phyloP scores from a whole-genome alignment of 2,113 vertebrate species.

The Eptesicus fuscus region DNA sequence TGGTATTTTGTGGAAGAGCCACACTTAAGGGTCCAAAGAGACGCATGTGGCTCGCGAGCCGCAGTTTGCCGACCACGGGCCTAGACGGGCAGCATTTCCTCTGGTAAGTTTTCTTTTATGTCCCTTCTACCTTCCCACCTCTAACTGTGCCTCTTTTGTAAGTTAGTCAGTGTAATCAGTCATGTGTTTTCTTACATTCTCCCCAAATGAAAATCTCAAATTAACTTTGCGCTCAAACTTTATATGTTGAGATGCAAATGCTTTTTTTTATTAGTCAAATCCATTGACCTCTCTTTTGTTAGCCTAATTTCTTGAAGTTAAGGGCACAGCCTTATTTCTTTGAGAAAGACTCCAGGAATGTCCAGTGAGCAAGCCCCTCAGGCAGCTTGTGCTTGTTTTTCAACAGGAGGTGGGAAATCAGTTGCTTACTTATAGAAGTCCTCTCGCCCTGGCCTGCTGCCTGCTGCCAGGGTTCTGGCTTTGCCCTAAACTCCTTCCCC shows the following conservation, averaged over 20 bases:
- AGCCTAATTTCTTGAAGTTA: background rate
- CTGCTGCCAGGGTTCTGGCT: background rate
- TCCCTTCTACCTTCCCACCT: background rate
- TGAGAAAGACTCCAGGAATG: background rate
- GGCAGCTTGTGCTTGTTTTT: background rate
- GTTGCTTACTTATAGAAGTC: background rate
- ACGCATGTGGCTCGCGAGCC: too few relatives aligned
- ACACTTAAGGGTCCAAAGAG: too few relatives aligned
- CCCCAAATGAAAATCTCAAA: background rate
- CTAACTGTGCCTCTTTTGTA: background rate
- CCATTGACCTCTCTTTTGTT: background rate
- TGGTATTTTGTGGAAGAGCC: too few relatives aligned
- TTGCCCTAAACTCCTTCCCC: background rate
- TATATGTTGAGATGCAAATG: background rate
- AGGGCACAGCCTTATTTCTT: background rate
- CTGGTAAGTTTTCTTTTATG: background rate
- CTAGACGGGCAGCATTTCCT: background rate
- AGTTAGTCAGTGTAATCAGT: background rate
- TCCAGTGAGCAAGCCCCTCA: background rate
- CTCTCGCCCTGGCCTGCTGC: background rate
- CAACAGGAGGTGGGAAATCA: background rate
- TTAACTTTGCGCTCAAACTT: background rate
- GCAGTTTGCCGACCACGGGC: too few relatives aligned
- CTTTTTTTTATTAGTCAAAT: background rate
- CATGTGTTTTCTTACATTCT: background rate